phyloP scores from a whole-genome alignment of 2,113 vertebrate species.

The Gallinago paraguaiae region DNA sequence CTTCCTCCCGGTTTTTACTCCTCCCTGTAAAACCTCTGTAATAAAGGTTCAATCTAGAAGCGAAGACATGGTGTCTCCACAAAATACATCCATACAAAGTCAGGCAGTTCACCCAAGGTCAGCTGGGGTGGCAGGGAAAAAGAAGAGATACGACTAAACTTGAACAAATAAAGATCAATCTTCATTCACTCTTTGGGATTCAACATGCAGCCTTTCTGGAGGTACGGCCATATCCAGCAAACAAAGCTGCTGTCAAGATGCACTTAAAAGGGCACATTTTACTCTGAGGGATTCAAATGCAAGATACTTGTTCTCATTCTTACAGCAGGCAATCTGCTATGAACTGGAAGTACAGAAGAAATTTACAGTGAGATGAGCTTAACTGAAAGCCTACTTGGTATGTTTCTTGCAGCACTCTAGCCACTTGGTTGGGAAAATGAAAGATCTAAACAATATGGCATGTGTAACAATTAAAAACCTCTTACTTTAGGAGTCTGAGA shows the following conservation, averaged over 20 bases:
- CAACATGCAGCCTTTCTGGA: neutral
- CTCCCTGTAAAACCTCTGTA: neutral
- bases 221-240: neutral
- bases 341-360: neutral
- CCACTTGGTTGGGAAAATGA: neutral
- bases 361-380: neutral
- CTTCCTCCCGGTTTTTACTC: neutral
- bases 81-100: neutral
- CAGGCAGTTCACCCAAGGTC: neutral
- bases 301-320: neutral
- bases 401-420: neutral
- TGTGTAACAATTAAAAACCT: neutral
- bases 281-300: neutral
- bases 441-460: neutral
- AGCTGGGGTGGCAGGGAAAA: neutral
- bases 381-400: neutral
- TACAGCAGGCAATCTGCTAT: neutral
- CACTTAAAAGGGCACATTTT: neutral
- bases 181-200: neutral
- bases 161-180: neutral
- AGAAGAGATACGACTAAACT: neutral
- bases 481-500: neutral
- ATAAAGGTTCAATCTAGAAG: neutral
- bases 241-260: neutral
- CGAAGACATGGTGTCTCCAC: neutral